These are phyloP conservation scores for Phrynocephalus guinanensis DNA, from an alignment of 2,797 vertebrate species.

Conservation along the genomic window DNA sequence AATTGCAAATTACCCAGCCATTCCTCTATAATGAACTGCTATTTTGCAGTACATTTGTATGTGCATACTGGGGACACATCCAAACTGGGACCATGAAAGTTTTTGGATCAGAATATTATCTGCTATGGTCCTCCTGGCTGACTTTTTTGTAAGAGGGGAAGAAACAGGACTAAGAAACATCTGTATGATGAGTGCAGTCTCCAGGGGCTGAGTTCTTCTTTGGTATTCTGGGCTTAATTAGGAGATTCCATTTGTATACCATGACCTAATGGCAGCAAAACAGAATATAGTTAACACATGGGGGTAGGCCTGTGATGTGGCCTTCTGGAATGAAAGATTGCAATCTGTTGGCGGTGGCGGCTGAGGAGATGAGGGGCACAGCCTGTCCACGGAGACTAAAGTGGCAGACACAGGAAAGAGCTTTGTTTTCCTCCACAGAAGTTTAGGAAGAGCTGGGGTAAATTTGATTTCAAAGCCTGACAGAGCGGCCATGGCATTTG, in stretches of 20 bases:
- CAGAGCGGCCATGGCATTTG: slow-evolving; percentile 66
- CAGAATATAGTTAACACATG: slow-evolving; percentile 67
- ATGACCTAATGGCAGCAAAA: slow-evolving; percentile 50
- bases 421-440: slow-evolving; percentile 71
- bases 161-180: slow-evolving; percentile 48
- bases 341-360: slow-evolving; percentile 49
- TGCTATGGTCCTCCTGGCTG: slow-evolving; percentile 2
- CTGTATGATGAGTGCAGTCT: slow-evolving; percentile 50
- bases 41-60: neutral
- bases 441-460: slow-evolving; percentile 66
- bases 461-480: slow-evolving; percentile 74
- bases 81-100: neutral
- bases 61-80: neutral
- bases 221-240: slow-evolving; percentile 68
- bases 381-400: slow-evolving; percentile 64
- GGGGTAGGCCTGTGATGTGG: slow-evolving; percentile 55
- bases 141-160: slow-evolving; percentile 32
- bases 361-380: slow-evolving; percentile 44
- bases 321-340: slow-evolving; percentile 65
- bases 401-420: slow-evolving; percentile 69
- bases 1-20: neutral
- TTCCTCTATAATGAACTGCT: neutral
- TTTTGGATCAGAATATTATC: neutral
- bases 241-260: slow-evolving; percentile 24
- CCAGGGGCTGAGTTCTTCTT: slow-evolving; percentile 50